Evolutionary conservation across 1,140 invertebrate genomes (phyloP), one percentile per base, ranked within the genome.

Genomic region (Scylla paramamosain): DNA sequence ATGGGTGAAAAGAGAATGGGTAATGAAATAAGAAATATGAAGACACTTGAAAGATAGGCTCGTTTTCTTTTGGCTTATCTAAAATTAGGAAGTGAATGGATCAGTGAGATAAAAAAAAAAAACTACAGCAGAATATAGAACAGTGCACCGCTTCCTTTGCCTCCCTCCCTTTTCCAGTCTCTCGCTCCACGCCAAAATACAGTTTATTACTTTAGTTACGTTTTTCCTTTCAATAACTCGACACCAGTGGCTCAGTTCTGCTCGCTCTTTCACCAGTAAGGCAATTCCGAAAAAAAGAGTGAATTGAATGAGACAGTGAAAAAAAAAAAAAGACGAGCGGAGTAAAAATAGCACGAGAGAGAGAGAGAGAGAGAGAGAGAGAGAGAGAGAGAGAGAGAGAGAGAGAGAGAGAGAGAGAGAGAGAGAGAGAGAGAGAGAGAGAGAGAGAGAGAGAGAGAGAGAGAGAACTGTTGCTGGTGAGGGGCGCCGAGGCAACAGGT

Each of bases 211-310:
- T 77, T 77, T 77, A n/a, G 67, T n/a, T 77, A 77, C 67, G 52
- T 77, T 77, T 77, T 77, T 77, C 67, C 67, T 77, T 77, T 77
- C 67, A 77, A 77, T 77, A 77, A 77, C 67, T 77, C 67, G 67
- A 12, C 67, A n/a, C 67, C 67, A 77, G 67, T 77, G 25, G 20
- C 67, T 77, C 20, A 12, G 67, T 77, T 77, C 25, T 77, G 67
- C 20, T 20, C 67, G 67, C 67, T 77, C 67, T 77, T 77, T 77
- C 67, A 77, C 12, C 12, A 20, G 67, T 25, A n/a, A 77, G 67
- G 67, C 67, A 77, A 77, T 77, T 77, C 20, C 20, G 67, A n/a
- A n/a, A 77, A n/a, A 25, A n/a, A 77, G 20, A 77, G 67, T 20
- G 67, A 77, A 77, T 77, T 77, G 67, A 77, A 77, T 77, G 67